Percentiles rank a stretch among this genome's conserved stretches.
phyloP scores from a whole-genome alignment of 2,113 vertebrate species.

The Cettia cetti region DNA sequence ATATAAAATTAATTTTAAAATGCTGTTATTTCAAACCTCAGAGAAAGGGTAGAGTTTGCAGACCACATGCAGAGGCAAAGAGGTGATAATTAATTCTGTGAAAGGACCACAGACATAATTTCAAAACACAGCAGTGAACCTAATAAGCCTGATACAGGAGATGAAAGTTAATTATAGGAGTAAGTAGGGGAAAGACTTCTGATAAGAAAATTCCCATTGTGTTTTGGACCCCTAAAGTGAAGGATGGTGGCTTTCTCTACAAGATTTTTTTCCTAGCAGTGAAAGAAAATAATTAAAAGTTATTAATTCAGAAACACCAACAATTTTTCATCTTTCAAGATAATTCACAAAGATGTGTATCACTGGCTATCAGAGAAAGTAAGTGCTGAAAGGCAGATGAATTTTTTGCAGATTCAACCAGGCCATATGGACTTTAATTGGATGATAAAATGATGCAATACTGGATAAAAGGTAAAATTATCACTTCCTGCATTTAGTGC shows the following conservation, averaged over 20 bases:
- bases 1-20: slow-evolving; percentile 11
- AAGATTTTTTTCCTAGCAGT: background rate
- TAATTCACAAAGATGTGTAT: background rate
- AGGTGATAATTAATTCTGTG: slow-evolving; percentile 30
- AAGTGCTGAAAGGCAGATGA: background rate
- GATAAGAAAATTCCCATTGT: background rate
- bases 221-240: background rate
- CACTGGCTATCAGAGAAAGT: background rate
- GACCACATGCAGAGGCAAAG: background rate
- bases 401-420: background rate
- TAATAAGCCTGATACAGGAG: slow-evolving; percentile 3
- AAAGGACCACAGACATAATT: background rate
- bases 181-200: background rate
- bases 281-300: background rate
- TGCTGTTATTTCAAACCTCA: background rate
- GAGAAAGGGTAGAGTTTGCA: background rate
- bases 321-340: background rate
- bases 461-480: background rate
- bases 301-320: background rate
- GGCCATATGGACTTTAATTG: background rate
- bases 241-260: background rate
- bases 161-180: slow-evolving; percentile 6
- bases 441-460: background rate
- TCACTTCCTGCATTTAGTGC: background rate
- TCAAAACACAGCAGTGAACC: slow-evolving; percentile 23